Evolutionary conservation across 2,797 vertebrate species (phyloP).

Genomic region (Cryptoblepharus egeriae): DNA sequence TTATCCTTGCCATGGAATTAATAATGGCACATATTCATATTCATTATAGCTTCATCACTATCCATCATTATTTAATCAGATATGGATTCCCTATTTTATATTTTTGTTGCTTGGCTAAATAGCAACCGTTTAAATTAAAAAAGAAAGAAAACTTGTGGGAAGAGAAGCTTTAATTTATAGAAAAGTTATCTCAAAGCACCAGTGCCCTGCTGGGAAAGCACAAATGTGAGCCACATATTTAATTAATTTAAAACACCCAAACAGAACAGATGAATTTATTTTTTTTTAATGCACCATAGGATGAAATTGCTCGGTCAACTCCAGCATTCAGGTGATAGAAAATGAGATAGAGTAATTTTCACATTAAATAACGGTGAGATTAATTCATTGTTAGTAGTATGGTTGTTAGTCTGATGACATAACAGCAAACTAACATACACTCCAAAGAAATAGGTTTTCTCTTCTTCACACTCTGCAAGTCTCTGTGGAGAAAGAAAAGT

Average conservation of each 20-base stretch:
- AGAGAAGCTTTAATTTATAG: conserved; percentile 25
- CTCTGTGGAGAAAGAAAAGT: background rate
- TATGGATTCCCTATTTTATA: conserved; percentile 9
- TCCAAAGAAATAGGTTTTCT: conserved; percentile 7
- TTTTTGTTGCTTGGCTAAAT: conserved; percentile 34
- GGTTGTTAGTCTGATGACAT: conserved; percentile 18
- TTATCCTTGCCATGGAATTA: conserved; percentile 36
- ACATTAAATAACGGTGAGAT: conserved; percentile 6
- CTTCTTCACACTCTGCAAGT: background rate
- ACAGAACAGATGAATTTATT: background rate
- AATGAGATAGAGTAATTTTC: background rate
- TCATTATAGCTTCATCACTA: conserved; percentile 29
- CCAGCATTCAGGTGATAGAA: background rate
- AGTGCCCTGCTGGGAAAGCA: background rate
- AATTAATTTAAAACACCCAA: background rate
- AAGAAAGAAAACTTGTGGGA: background rate
- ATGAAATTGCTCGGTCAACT: conserved; percentile 1
- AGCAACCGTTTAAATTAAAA: conserved; percentile 14
- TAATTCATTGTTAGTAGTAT: background rate
- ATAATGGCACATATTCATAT: conserved; percentile 7
- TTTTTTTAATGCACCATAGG: background rate
- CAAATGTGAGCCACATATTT: background rate
- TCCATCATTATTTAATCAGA: conserved; percentile 20
- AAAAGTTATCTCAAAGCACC: conserved; percentile 22
- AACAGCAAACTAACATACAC: background rate